phyloP scores from a whole-genome alignment of 2,888 invertebrate species.

The Litoditis marina region DNA sequence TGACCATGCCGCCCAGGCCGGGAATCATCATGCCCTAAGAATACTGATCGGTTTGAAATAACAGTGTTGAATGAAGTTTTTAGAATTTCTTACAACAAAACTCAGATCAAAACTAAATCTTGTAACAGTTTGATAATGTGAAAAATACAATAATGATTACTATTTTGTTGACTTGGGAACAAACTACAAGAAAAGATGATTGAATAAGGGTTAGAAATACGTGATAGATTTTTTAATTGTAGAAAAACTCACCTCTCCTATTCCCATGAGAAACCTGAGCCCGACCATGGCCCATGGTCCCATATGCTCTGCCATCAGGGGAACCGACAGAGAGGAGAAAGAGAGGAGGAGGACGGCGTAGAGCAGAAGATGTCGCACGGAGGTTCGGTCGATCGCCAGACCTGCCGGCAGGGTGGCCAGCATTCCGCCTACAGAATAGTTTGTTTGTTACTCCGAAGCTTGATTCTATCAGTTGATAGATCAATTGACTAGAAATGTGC shows the following conservation, averaged over 20 bases:
- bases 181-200: too few species aligned
- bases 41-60: neutral
- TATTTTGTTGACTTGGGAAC: too few species aligned
- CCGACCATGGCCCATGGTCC: conserved; percentile 33
- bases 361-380: conserved; percentile 28
- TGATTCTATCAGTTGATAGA: neutral
- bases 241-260: conserved; percentile 28
- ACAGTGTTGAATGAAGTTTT: too few species aligned
- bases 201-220: too few species aligned
- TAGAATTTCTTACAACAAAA: too few species aligned
- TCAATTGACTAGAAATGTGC: too few species aligned
- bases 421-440: conserved; percentile 19
- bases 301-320: conserved; percentile 25
- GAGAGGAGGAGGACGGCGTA: conserved; percentile 17
- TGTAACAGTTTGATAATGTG: too few species aligned
- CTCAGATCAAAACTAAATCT: too few species aligned
- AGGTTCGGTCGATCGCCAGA: conserved; percentile 23
- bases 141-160: too few species aligned
- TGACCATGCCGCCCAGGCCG: conserved; percentile 43
- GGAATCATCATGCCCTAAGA: conserved; percentile 46
- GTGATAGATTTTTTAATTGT: neutral
- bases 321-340: conserved; percentile 25
- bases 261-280: conserved; percentile 43
- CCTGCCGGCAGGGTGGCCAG: conserved; percentile 25
- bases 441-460: neutral